Evolutionary conservation across 2,888 invertebrate genomes (phyloP), one percentile per base, ranked within the genome.

Genomic region (Drosophila cracens): DNA sequence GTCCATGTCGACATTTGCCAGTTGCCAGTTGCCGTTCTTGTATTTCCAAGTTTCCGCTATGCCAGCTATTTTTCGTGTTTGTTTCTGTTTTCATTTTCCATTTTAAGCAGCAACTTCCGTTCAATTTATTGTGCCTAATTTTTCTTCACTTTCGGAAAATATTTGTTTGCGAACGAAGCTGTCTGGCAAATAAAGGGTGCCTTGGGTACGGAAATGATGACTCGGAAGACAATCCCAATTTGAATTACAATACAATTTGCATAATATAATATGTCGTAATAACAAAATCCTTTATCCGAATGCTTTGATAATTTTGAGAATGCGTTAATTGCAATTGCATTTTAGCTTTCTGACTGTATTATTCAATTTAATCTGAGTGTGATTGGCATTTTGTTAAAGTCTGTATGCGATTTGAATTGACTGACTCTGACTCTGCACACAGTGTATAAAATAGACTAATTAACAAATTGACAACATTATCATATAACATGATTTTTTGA

Each of bases 71-170:
- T 67, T 48, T 46, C 49, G 34, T 49, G 36, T 49, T 43, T 52
- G 65, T 65, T 52, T 27, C 38, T 68, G 66, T 65, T 69, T 64
- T 59, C 66, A 52, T 71, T 71, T 62, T 76, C 73, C 76, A 75
- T 83, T 89, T 87, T 75, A 81, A 89, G 83, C 84, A 83, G 79
- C 80, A 77, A 82, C 90, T 91, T 91, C 91, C 90, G 87, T 83
- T 83, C 87, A 91, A 91, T 91, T 91, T 90, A 89, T 87, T 82
- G 73, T 81, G 70, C 76, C 90, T 90, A 90, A 89, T 90, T 91
- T 87, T 87, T 85, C 84, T 89, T 79, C 79, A 87, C 87, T 89
- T 91, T 79, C 60, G 54, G 51, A 75, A 77, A 72, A 73, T 69
- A 70, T 85, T 86, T 80, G 69, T 62, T 67, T 73, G 69, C 13